Conservation (phyloP, 2,113 vertebrate species). For the Chamaetylas fuelleborni region DNA sequence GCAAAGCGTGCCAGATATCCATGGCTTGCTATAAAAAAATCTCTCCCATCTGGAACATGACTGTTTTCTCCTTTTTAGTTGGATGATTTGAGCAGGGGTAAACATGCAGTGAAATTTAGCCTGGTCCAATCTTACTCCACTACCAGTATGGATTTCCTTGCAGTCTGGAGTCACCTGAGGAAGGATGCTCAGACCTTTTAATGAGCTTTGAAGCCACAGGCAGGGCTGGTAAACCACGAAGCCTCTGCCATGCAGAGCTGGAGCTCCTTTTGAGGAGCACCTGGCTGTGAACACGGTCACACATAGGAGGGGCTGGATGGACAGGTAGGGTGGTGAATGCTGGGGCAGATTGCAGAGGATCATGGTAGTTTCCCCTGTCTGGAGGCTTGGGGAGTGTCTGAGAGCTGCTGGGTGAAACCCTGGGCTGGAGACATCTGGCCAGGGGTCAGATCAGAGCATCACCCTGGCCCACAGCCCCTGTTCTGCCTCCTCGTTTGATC, state of each 20-base stretch:
- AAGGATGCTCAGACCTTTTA: background rate
- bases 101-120: background rate
- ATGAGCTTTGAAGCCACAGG: background rate
- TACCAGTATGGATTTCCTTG: background rate
- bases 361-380: rapidly evolving
- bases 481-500: background rate
- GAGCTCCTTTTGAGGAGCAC: background rate
- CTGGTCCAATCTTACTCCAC: background rate
- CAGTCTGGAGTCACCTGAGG: background rate
- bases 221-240: background rate
- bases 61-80: slow-evolving; percentile 22
- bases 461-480: background rate
- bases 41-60: background rate
- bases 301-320: rapidly evolving
- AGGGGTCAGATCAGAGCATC: background rate
- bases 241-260: background rate
- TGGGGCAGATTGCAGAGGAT: background rate
- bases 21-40: slow-evolving; percentile 7
- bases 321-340: background rate
- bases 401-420: background rate
- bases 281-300: rapidly evolving
- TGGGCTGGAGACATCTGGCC: background rate
- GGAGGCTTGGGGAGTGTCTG: background rate
- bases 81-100: background rate
- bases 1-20: background rate